These are phyloP conservation scores for Nomada flava DNA, from an alignment of 2,888 invertebrate species.

Conservation along the genomic window DNA sequence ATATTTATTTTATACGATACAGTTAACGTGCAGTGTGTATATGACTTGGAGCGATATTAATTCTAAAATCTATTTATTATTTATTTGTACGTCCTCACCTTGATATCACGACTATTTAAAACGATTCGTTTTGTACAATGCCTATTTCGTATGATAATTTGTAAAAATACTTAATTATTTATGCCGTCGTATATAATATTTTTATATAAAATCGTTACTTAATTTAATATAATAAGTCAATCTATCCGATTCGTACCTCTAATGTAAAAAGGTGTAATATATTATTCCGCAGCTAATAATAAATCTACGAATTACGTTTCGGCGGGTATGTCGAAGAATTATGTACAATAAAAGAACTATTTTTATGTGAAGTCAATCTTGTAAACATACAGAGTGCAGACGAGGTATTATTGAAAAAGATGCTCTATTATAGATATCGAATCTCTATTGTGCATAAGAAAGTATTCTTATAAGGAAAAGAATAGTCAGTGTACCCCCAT, in stretches of 20 bases:
- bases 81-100: slow-evolving; percentile 79
- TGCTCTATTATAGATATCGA: slow-evolving; percentile 69
- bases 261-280: slow-evolving; percentile 82
- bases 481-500: slow-evolving; percentile 83
- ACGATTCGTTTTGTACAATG: slow-evolving; percentile 78
- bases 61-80: slow-evolving; percentile 82
- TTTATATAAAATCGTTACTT: slow-evolving; percentile 78
- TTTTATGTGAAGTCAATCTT: slow-evolving; percentile 79
- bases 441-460: slow-evolving; percentile 76
- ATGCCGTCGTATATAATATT: slow-evolving; percentile 79
- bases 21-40: slow-evolving; percentile 71
- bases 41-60: slow-evolving; percentile 76
- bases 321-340: slow-evolving; percentile 61
- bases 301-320: slow-evolving; percentile 32
- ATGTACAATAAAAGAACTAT: slow-evolving; percentile 78
- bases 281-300: slow-evolving; percentile 70
- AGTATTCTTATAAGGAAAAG: slow-evolving; percentile 74
- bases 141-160: slow-evolving; percentile 77
- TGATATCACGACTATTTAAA: slow-evolving; percentile 78
- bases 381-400: slow-evolving; percentile 75
- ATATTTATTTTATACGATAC: slow-evolving; percentile 69
- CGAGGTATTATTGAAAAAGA: slow-evolving; percentile 74
- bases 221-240: slow-evolving; percentile 80
- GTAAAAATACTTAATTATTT: slow-evolving; percentile 83
- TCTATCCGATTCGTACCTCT: slow-evolving; percentile 76